phyloP scores from a whole-genome alignment of 1,140 invertebrate species.

The Drosophila suzukii region DNA sequence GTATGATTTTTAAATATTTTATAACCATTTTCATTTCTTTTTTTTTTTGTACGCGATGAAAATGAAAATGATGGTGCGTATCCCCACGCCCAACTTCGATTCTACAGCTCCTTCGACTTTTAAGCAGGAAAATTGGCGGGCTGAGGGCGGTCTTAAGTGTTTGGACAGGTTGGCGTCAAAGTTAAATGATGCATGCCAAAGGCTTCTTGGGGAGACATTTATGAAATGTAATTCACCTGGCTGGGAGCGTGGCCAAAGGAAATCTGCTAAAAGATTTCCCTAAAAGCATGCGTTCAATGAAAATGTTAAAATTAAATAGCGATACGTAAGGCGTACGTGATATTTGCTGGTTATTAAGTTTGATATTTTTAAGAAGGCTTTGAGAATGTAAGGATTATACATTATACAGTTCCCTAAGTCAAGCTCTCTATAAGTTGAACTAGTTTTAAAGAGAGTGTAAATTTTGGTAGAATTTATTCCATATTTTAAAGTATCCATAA shows the following conservation, averaged over 20 bases:
- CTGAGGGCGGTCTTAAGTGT: conserved; percentile 48
- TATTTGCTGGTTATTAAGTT: no score
- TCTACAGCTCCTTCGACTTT: background rate
- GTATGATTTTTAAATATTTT: conserved; percentile 82
- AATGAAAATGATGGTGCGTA: conserved; percentile 47
- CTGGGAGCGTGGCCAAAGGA: conserved; percentile 3
- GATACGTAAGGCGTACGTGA: background rate
- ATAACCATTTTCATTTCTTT: conserved; percentile 40
- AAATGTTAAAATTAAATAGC: background rate
- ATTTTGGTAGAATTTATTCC: no score
- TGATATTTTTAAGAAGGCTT: no score
- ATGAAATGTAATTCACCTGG: conserved; percentile 40
- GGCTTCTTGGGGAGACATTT: conserved; percentile 52
- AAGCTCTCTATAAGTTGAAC: no score
- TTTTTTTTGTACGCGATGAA: conserved; percentile 50
- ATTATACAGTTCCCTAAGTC: no score
- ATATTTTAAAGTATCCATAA: no score
- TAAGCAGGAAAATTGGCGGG: conserved; percentile 52
- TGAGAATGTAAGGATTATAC: no score
- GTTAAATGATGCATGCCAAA: conserved; percentile 72
- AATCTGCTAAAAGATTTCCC: background rate
- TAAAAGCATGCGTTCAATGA: background rate
- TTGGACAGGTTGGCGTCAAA: conserved; percentile 63
- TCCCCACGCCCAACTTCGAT: background rate
- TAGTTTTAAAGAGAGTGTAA: no score